phyloP scores from a whole-genome alignment of 2,888 invertebrate genomes.

The Nymphalis polychloros region DNA sequence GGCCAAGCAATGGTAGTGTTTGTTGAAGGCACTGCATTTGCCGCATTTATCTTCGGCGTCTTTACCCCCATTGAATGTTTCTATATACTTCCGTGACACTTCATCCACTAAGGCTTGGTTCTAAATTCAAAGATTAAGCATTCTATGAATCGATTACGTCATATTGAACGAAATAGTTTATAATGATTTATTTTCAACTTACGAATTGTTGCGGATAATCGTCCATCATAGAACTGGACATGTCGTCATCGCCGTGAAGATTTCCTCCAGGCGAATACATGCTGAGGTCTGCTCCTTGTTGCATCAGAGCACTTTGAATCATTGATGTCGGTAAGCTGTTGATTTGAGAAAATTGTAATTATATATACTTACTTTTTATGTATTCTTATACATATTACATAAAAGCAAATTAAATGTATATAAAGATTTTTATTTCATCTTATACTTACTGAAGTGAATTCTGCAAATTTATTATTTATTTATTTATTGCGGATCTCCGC shows the following conservation, averaged over 20 bases:
- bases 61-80: constrained; percentile 74
- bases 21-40: constrained; percentile 85
- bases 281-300: constrained; percentile 73
- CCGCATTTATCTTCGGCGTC: constrained; percentile 79
- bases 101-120: constrained; percentile 82
- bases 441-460: too few relatives aligned
- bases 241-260: constrained; percentile 54
- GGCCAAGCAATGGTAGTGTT: constrained; percentile 93
- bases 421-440: too few relatives aligned
- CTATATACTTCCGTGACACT: constrained; percentile 77
- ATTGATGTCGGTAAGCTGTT: constrained; percentile 72
- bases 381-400: too few relatives aligned
- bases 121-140: constrained; percentile 45
- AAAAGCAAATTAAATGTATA: too few relatives aligned
- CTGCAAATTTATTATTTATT: too few relatives aligned
- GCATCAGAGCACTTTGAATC: constrained; percentile 74
- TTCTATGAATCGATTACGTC: neutral
- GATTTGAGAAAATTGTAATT: neutral
- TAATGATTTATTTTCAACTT: constrained; percentile 47
- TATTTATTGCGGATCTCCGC: too few relatives aligned
- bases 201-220: constrained; percentile 66
- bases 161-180: neutral
- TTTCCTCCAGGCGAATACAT: constrained; percentile 75
- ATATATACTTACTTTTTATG: too few relatives aligned
- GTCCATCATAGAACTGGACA: constrained; percentile 36